phyloP scores from a whole-genome alignment of 2,797 vertebrate species.

The Amblyopsis hoosieri region DNA sequence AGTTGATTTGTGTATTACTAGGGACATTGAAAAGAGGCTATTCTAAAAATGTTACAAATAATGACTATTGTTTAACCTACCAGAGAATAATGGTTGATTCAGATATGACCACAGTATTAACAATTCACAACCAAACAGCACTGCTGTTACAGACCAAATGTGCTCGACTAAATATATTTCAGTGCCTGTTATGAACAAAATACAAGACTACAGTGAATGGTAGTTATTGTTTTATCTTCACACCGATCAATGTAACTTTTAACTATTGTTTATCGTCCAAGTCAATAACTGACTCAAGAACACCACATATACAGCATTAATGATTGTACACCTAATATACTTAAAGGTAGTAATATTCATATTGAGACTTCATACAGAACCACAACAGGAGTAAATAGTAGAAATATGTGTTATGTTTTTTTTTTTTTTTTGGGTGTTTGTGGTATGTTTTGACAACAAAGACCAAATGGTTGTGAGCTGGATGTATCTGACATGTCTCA shows the following conservation, averaged over 20 bases:
- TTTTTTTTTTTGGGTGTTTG: no score
- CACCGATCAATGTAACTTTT: constrained; percentile 68
- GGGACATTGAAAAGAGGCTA: constrained; percentile 53
- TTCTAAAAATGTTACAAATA: constrained; percentile 51
- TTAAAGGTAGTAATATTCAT: constrained; percentile 26
- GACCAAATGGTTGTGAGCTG: constrained; percentile 15
- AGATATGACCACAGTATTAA: constrained; percentile 54
- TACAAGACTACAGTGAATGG: constrained; percentile 31
- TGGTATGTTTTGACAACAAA: neutral
- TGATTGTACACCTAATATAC: constrained; percentile 16
- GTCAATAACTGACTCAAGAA: constrained; percentile 49
- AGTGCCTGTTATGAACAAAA: constrained; percentile 52
- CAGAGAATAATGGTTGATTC: constrained; percentile 54
- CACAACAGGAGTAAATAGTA: constrained; percentile 10
- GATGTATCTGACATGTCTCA: constrained; percentile 16
- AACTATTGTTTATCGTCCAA: constrained; percentile 49
- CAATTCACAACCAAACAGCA: constrained; percentile 29
- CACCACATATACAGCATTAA: constrained; percentile 13
- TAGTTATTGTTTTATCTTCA: constrained; percentile 63
- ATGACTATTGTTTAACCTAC: constrained; percentile 50
- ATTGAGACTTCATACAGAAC: constrained; percentile 30
- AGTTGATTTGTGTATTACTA: constrained; percentile 64
- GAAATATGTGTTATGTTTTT: constrained; percentile 5
- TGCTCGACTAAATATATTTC: constrained; percentile 26
- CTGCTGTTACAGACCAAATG: constrained; percentile 26